Evolutionary conservation across 2,888 invertebrate species (phyloP), one percentile per base, ranked within the genome.

Genomic region (Eupeodes latifasciatus): DNA sequence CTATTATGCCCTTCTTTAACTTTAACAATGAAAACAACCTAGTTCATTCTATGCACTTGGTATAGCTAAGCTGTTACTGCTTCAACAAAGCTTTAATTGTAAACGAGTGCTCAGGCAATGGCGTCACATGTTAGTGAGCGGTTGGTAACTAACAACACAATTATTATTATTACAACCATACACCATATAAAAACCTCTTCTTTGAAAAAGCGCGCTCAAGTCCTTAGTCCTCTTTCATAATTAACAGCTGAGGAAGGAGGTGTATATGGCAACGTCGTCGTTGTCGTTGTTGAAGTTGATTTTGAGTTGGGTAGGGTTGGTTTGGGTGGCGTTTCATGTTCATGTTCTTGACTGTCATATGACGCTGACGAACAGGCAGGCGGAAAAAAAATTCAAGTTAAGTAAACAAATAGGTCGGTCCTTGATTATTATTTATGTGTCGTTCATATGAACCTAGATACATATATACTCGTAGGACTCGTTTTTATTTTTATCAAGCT

Each of bases 31-130:
- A 67, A 55, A 57, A 81, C 66, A 66, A 75, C 11, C 57, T n/a
- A 55, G 40, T 49, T 44, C 36, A 44, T 62, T 62, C n/a, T 36
- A 14, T 59, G 59, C 36, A 10, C 59, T 59, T 9, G 59, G 59
- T 36, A 36, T 5, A 57, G 40, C 61, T 16, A 5, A 27, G 27
- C 14, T 14, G 5, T 14, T 44, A 19, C 19, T 16, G 47, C 44
- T 40, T 69, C 55, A 27, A 82, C 82, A 82, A 86, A 64, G 69
- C 62, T 71, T 79, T 79, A 82, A 86, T 86, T 82, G 82, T 86
- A 71, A 86, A 79, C 75, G 75, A 82, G 62, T 79, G 62, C 44
- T 81, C 59, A 67, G 34, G 16, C 62, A 40, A 16, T 75, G 72
- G 55, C 77, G 61, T 74, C 81, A 80, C 66, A 81, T 66, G 61